Percentiles rank a stretch among this genome's conserved stretches.
These are phyloP conservation scores for Isoperla grammatica DNA, from an alignment of 2,888 invertebrate genomes.

Conservation along the genomic window DNA sequence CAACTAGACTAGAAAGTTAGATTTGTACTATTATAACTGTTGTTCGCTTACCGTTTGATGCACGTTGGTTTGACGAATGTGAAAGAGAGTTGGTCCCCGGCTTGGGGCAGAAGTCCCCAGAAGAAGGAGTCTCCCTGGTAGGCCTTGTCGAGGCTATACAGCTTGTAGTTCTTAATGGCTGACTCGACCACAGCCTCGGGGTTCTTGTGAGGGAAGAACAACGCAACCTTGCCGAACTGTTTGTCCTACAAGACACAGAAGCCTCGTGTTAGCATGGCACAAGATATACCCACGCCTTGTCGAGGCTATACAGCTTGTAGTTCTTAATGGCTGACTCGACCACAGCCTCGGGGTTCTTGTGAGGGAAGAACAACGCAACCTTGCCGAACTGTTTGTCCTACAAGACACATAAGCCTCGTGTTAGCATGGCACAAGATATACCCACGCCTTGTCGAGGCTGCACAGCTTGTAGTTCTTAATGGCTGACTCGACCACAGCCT, in stretches of 20 bases:
- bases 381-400: constrained; percentile 88
- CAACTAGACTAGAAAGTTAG: no score
- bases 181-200: constrained; percentile 64
- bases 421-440: no score
- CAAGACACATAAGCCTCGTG: constrained; percentile 32
- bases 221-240: constrained; percentile 76
- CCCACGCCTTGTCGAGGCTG: constrained; percentile 70
- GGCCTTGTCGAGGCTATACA: constrained; percentile 70
- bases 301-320: constrained; percentile 72
- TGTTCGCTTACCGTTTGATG: constrained; percentile 60
- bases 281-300: no score
- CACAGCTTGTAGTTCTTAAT: constrained; percentile 77
- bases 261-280: no score
- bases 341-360: constrained; percentile 66
- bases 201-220: constrained; percentile 75
- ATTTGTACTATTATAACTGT: not conserved
- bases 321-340: constrained; percentile 69
- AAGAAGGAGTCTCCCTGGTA: constrained; percentile 85
- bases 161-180: constrained; percentile 72
- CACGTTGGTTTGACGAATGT: constrained; percentile 67
- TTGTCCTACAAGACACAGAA: constrained; percentile 59
- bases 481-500: constrained; percentile 61
- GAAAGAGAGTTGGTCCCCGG: constrained; percentile 74
- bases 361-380: constrained; percentile 69
- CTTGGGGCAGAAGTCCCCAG: constrained; percentile 83